Conservation (phyloP, 2,888 invertebrate species). For the Rotaria sp. region DNA sequence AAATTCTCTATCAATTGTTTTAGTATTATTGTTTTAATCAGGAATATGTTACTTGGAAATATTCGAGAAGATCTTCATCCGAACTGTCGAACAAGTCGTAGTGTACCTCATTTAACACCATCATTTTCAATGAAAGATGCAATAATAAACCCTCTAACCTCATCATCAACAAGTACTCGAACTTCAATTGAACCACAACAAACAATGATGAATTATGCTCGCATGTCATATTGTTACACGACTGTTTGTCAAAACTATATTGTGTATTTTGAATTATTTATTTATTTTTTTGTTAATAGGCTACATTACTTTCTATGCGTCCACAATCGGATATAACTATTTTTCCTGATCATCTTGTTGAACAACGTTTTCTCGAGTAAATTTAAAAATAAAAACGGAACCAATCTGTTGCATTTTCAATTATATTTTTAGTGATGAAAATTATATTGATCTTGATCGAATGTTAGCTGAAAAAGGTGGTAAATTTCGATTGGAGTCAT, state of each 20-base stretch:
- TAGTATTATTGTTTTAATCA: background rate
- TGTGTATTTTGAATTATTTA: background rate
- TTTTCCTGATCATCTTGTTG: slow-evolving; percentile 1
- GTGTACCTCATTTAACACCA: background rate
- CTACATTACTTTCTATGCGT: slow-evolving; percentile 8
- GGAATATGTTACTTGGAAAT: background rate
- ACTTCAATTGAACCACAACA: background rate
- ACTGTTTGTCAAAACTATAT: background rate
- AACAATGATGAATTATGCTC: background rate
- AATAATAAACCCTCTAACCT: background rate
- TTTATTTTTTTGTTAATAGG: background rate
- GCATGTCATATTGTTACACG: background rate
- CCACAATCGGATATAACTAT: background rate
- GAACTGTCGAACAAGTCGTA: background rate
- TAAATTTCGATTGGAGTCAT: background rate
- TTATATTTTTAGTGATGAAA: background rate
- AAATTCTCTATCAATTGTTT: background rate
- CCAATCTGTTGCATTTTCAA: background rate
- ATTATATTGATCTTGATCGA: background rate
- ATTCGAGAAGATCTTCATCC: background rate
- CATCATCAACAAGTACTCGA: background rate
- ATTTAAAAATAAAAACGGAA: too few species aligned
- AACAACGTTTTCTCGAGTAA: slow-evolving; percentile 12
- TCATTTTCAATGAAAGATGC: background rate
- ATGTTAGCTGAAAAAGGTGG: background rate